A percentile compares a stretch with the other conserved stretches of the same genome.
Conservation (phyloP, 2,113 vertebrate species). For the Accipiter cooperii region DNA sequence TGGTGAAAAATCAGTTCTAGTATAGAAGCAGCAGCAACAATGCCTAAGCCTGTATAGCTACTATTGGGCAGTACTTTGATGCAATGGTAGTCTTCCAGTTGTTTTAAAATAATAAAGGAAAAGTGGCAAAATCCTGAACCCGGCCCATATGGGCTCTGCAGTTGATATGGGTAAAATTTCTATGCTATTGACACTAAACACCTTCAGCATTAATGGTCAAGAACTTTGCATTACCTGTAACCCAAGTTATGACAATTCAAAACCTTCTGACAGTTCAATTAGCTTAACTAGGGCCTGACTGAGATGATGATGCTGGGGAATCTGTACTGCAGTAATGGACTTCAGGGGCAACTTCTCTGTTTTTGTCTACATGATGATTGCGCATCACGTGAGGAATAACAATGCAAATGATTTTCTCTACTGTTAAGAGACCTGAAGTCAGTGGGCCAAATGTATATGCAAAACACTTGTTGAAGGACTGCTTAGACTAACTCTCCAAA, state of each 20-base stretch:
- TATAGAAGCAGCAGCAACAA: background rate
- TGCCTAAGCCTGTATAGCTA: background rate
- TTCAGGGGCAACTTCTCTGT: background rate
- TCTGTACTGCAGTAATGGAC: background rate
- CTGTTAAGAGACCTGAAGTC: background rate
- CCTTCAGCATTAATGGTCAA: background rate
- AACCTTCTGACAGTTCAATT: background rate
- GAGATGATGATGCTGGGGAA: background rate
- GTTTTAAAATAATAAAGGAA: background rate
- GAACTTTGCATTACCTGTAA: background rate
- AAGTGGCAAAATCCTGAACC: background rate
- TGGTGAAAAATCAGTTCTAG: background rate
- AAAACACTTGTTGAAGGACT: background rate
- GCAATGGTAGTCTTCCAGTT: background rate
- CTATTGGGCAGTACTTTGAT: background rate
- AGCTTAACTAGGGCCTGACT: background rate
- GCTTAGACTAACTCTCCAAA: background rate
- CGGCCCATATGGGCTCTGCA: background rate
- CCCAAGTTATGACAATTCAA: background rate
- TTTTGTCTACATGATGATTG: background rate
- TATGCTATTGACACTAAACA: background rate
- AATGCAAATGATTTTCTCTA: background rate
- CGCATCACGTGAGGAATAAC: background rate
- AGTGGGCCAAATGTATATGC: background rate
- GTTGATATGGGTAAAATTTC: background rate